Base-by-base conservation (phyloP, 2,113 vertebrate species). In the Turnix velox region DNA sequence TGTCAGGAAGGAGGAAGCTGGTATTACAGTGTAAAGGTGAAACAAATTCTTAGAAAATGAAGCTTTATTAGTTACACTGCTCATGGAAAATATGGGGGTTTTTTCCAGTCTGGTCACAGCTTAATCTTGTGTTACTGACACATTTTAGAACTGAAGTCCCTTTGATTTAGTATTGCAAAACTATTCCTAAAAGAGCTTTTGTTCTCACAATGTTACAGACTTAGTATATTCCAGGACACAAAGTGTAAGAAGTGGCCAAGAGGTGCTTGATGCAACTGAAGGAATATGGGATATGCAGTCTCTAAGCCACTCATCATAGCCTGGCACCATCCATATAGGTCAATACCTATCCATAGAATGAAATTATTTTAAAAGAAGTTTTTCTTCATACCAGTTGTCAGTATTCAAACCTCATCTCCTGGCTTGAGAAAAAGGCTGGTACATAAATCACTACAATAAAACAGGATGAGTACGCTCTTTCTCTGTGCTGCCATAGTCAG, bases 171-270 rank as follows among this genome's bases (percentile, higher is more conserved):
- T 63, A 59, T 59, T 88, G 68, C 68, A 90, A 85, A 88, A 83
- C 31, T 84, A 57, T 90, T 61, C 49, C 72, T 93, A 33, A 90
- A 82, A 75, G 45, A 88, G 35, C 52, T 90, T 93, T 95, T 91
- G 45, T 95, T 90, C 61, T 92, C 61, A 67, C 22, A 90, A 62
- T 90, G 55, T 67, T 86, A 86, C 23, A 52, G 57, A 27, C 51
- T 93, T 66, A 27, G 35, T 84, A 5, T 62, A 72, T 84, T 88
- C 68, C 77, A 77, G 67, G 55, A 23, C 61, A 76, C 18, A 46
- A n/a, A 71, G 35, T 57, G 28, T 92, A 81, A 84, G 68, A 35
- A 52, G n/a, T 74, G 68, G 45, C 46, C 76, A 88, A 84, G 27
- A 79, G 88, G n/a, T 39, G 6, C 80, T 51, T 75, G 24, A 31